A percentile compares a stretch with the other conserved stretches of the same genome.
phyloP scores from a whole-genome alignment of 1,140 invertebrate species.

The Agrypnia vestita region DNA sequence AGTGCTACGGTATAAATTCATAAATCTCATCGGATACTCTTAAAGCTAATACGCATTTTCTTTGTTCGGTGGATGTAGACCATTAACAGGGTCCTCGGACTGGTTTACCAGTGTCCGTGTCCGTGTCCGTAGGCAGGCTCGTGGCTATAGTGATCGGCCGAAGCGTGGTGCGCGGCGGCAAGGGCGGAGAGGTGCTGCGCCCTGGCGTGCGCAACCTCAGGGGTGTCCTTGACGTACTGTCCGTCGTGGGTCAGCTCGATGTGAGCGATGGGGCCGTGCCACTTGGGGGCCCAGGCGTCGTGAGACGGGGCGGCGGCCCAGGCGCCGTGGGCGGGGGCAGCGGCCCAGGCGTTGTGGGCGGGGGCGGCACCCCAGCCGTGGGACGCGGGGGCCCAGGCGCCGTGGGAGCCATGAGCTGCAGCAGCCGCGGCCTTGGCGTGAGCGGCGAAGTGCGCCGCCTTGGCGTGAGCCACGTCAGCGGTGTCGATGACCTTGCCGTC shows the following conservation, averaged over 20 bases:
- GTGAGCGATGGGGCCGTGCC: conserved; percentile 66
- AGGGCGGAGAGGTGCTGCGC: conserved; percentile 73
- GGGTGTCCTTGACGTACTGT: conserved; percentile 74
- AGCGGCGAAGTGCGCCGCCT: conserved; percentile 63
- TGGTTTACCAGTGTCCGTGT: not conserved
- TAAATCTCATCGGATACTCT: too few relatives aligned
- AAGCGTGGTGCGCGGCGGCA: conserved; percentile 64
- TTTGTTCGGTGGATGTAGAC: not conserved
- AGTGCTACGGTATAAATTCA: too few relatives aligned
- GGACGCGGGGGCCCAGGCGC: not conserved
- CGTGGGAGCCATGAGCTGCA: not conserved
- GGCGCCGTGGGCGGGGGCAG: too few relatives aligned
- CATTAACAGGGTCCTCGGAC: not conserved
- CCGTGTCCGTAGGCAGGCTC: not conserved
- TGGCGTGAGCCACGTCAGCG: conserved; percentile 68
- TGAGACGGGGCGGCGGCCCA: conserved; percentile 62
- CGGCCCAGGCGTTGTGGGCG: too few relatives aligned
- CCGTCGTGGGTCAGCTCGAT: conserved; percentile 70
- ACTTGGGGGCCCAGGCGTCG: conserved; percentile 67
- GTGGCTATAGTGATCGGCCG: not conserved
- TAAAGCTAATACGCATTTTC: not conserved
- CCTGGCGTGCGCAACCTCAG: conserved; percentile 72
- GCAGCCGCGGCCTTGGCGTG: conserved; percentile 10
- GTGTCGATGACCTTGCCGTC: conserved; percentile 62
- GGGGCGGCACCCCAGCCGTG: conserved; percentile 43